These are phyloP conservation scores for Sus cebifrons DNA, from an alignment of 2,797 vertebrate genomes.

Conservation along the genomic window DNA sequence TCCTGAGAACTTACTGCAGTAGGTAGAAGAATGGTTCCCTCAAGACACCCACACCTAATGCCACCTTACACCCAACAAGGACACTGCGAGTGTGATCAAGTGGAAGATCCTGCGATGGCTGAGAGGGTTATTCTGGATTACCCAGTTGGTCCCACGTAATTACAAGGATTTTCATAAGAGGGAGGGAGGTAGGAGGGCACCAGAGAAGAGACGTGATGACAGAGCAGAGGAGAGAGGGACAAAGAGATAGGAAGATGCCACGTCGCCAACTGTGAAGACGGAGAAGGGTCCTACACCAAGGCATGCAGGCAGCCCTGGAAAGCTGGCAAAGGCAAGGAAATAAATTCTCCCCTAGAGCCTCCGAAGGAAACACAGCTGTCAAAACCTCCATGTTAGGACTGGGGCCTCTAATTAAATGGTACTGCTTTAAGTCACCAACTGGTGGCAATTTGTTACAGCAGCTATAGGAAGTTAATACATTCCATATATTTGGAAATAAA, in stretches of 20 bases:
- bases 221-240: neutral
- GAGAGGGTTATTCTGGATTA: constrained; percentile 18
- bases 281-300: neutral
- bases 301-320: neutral
- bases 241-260: neutral
- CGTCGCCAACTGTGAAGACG: neutral
- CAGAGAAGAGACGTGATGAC: neutral
- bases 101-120: neutral
- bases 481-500: neutral
- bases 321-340: neutral
- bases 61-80: neutral
- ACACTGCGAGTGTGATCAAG: neutral
- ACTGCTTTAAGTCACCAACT: neutral
- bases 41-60: neutral
- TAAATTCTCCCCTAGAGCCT: neutral
- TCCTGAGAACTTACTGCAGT: neutral
- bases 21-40: neutral
- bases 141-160: neutral
- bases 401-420: neutral
- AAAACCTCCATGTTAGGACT: constrained; percentile 16
- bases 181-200: neutral
- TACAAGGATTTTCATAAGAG: neutral
- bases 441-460: neutral
- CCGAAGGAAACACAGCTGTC: neutral
- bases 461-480: neutral